Percentiles rank a stretch among this genome's conserved stretches.
Evolutionary conservation across 2,113 vertebrate species (phyloP).

Genomic region (Hydropotes inermis): DNA sequence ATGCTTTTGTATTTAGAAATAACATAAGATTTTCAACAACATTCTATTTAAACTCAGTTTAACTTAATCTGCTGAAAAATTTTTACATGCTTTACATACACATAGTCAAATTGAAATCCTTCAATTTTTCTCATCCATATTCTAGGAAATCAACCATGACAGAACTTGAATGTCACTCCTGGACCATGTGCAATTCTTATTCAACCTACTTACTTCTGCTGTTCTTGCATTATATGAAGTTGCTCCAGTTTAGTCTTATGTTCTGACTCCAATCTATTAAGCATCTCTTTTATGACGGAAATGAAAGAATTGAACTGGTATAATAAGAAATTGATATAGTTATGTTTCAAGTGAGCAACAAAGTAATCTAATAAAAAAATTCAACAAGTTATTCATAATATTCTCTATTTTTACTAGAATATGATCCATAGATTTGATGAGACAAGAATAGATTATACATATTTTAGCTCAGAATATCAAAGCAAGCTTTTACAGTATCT

Average conservation of each 20-base stretch:
- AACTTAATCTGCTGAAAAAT: background rate
- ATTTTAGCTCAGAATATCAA: background rate
- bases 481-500: background rate
- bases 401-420: background rate
- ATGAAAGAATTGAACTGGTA: slow-evolving; percentile 98
- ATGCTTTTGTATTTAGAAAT: background rate
- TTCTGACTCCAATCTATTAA: slow-evolving; percentile 93
- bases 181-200: too few relatives aligned
- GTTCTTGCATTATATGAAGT: slow-evolving; percentile 96
- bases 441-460: background rate
- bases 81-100: background rate
- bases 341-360: slow-evolving; percentile 38
- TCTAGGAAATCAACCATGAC: background rate
- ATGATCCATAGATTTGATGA: background rate
- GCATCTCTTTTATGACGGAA: slow-evolving; percentile 96
- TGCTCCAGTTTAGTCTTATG: slow-evolving; percentile 99
- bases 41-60: slow-evolving; percentile 21
- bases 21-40: background rate
- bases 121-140: background rate
- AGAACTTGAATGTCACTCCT: background rate
- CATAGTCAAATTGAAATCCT: background rate
- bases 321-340: slow-evolving; percentile 74
- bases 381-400: background rate
- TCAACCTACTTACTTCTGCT: slow-evolving; percentile 89
- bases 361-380: background rate